A percentile compares a stretch with the other conserved stretches of the same genome.
phyloP scores from a whole-genome alignment of 2,113 vertebrate species.

The Semnornis frantzii region DNA sequence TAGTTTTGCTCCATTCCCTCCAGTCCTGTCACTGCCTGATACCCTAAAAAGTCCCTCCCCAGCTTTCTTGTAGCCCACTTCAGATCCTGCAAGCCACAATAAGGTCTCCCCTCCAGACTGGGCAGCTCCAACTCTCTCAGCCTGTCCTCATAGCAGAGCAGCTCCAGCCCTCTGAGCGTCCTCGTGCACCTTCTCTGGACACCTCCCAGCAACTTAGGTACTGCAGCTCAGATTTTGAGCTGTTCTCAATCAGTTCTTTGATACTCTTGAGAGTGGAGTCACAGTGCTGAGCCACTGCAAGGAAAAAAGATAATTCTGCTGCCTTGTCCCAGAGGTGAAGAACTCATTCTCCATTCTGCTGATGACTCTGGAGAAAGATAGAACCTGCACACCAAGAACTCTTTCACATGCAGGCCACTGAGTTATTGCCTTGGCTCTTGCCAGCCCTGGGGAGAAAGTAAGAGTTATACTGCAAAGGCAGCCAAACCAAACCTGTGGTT shows the following conservation, averaged over 20 bases:
- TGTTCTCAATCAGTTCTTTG: neutral
- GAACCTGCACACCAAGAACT: neutral
- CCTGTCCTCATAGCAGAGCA: too few species aligned
- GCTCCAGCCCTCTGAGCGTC: too few species aligned
- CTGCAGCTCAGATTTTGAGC: neutral
- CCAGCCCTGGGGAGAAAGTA: neutral
- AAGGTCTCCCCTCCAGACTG: too few species aligned
- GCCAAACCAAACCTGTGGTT: slow-evolving; percentile 13
- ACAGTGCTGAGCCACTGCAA: neutral
- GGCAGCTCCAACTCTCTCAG: too few species aligned
- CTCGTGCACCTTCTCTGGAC: too few species aligned
- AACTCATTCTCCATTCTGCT: neutral
- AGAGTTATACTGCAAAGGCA: neutral
- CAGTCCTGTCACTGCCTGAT: too few species aligned
- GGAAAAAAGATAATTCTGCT: neutral
- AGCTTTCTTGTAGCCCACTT: too few species aligned
- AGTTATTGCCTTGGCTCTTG: neutral
- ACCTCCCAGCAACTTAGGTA: neutral
- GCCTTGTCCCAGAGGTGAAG: neutral
- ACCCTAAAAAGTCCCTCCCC: too few species aligned
- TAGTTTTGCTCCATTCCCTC: too few species aligned
- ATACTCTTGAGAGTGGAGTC: neutral
- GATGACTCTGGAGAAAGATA: neutral
- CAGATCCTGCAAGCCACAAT: too few species aligned
- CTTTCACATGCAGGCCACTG: neutral